Conservation (phyloP, 2,797 vertebrate genomes). For the Sebastes nivosus region DNA sequence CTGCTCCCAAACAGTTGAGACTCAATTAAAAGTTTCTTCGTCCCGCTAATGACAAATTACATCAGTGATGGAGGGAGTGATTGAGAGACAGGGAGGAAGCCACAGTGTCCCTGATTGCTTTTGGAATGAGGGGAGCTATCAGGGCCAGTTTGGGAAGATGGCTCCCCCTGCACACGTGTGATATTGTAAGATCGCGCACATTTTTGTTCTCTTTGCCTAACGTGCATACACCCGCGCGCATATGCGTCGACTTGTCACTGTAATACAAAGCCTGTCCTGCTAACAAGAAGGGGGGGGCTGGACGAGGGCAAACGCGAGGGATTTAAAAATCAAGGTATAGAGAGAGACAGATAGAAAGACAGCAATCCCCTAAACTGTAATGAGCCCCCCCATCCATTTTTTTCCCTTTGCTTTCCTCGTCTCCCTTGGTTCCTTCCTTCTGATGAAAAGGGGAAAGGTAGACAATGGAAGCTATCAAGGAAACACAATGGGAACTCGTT, state of each 20-base stretch:
- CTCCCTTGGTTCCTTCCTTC: constrained; percentile 20
- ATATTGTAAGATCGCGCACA: constrained; percentile 29
- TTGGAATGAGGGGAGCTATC: constrained; percentile 63
- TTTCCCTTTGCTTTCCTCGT: not conserved
- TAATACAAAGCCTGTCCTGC: constrained; percentile 66
- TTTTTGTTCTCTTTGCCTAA: constrained; percentile 6
- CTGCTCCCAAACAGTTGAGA: constrained; percentile 67
- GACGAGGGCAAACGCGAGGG: constrained; percentile 31
- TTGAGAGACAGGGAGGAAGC: constrained; percentile 59
- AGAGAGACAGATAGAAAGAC: constrained; percentile 55
- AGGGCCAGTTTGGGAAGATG: constrained; percentile 53
- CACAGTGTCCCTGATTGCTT: constrained; percentile 70
- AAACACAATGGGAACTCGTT: constrained; percentile 56
- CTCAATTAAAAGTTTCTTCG: constrained; percentile 80
- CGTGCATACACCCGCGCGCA: constrained; percentile 9
- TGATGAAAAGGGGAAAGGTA: constrained; percentile 55
- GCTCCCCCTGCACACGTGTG: constrained; percentile 28
- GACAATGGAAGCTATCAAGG: constrained; percentile 59
- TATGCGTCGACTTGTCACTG: constrained; percentile 48
- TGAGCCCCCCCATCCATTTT: constrained; percentile 26
- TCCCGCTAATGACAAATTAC: constrained; percentile 74
- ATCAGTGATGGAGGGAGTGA: constrained; percentile 70
- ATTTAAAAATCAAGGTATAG: constrained; percentile 57
- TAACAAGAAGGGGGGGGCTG: constrained; percentile 46
- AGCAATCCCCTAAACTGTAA: constrained; percentile 65